Evolutionary conservation across 2,888 invertebrate species (phyloP).

Genomic region (Lomographa bimaculata): DNA sequence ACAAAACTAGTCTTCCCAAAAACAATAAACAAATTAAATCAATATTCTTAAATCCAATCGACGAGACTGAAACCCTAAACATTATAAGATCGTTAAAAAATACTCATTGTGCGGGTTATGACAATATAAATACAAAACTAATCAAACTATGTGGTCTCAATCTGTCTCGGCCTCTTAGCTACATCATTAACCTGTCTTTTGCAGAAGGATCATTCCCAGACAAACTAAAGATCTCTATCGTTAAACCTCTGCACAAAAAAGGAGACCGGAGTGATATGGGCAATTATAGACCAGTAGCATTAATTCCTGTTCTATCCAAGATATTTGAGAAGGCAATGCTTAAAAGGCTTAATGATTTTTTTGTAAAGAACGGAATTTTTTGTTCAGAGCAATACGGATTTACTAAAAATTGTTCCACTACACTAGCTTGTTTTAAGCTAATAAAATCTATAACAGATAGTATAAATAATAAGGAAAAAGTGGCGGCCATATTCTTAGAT

Average conservation of each 20-base stretch:
- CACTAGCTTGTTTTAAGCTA: neutral
- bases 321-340: constrained; percentile 1
- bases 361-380: neutral
- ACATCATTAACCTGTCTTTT: constrained; percentile 2
- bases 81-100: neutral
- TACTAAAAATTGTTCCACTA: neutral
- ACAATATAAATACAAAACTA: neutral
- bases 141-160: neutral
- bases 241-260: constrained; percentile 2
- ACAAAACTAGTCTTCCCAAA: neutral
- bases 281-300: neutral
- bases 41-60: neutral
- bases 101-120: neutral
- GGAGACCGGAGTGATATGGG: neutral
- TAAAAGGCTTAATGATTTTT: neutral
- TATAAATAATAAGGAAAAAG: neutral
- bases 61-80: neutral
- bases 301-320: constrained; percentile 1
- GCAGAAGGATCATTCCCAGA: constrained; percentile 1
- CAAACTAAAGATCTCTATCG: neutral
- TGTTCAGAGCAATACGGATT: constrained; percentile 2
- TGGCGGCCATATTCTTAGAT: neutral
- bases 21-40: neutral
- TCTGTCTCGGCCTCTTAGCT: neutral
- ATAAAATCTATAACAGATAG: neutral